These are phyloP conservation scores for Sphecodes monilicornis DNA, from an alignment of 2,888 invertebrate species.

Conservation along the genomic window DNA sequence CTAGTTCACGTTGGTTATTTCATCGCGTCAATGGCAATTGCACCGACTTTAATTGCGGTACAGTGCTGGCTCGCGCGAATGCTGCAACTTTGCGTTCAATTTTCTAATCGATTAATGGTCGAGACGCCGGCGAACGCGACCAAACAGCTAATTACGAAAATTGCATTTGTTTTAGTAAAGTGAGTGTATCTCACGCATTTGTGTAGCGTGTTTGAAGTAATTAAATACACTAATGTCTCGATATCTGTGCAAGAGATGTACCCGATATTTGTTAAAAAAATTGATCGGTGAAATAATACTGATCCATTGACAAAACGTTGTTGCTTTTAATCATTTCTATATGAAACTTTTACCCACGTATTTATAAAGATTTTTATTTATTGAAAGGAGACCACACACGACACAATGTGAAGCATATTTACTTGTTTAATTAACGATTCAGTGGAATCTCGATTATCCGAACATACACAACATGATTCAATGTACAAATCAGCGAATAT, in stretches of 20 bases:
- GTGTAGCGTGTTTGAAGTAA: neutral
- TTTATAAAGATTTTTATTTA: neutral
- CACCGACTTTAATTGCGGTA: conserved; percentile 14
- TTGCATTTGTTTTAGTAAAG: neutral
- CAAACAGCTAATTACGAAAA: neutral
- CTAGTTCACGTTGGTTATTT: conserved; percentile 2
- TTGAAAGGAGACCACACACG: neutral
- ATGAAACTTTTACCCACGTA: neutral
- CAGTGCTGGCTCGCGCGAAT: neutral
- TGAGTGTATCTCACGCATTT: neutral
- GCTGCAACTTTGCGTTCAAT: conserved; percentile 16
- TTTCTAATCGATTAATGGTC: conserved; percentile 36
- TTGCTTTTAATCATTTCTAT: neutral
- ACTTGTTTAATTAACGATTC: too few species aligned
- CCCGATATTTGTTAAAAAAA: too few species aligned
- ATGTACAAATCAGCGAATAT: too few species aligned
- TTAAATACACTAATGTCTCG: too few species aligned
- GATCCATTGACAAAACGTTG: too few species aligned
- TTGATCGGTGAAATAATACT: too few species aligned
- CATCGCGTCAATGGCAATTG: neutral
- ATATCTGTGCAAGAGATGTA: too few species aligned
- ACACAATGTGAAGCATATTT: too few species aligned
- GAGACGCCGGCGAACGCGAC: conserved; percentile 6
- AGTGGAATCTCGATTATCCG: too few species aligned
- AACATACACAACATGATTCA: too few species aligned